Conservation (phyloP, 2,797 vertebrate species). For the Gallinago solitaria region DNA sequence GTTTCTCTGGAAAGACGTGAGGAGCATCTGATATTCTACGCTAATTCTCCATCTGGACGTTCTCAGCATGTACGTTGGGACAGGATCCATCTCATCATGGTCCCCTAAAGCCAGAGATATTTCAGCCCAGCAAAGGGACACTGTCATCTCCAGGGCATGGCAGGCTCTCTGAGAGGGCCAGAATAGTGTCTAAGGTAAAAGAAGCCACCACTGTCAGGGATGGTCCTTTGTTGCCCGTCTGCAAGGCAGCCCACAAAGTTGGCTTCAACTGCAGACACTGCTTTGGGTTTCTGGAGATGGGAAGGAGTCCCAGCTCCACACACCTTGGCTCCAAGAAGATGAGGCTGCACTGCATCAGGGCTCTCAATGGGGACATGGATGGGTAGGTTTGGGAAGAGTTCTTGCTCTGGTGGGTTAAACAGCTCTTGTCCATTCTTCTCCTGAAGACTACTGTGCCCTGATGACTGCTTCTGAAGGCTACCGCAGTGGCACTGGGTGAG, state of each 20-base stretch:
- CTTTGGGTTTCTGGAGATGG: neutral
- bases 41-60: slow-evolving; percentile 55
- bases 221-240: neutral
- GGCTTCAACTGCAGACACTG: neutral
- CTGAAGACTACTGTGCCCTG: neutral
- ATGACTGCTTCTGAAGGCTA: neutral
- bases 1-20: slow-evolving; percentile 56
- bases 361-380: rapidly evolving
- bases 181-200: neutral
- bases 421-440: neutral
- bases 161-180: neutral
- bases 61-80: rapidly evolving
- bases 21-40: slow-evolving; percentile 52
- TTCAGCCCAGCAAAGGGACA: neutral
- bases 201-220: neutral
- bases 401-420: neutral
- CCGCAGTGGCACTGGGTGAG: neutral
- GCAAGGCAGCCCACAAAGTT: neutral
- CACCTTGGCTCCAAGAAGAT: rapidly evolving
- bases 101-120: neutral
- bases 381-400: neutral
- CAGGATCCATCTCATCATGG: neutral
- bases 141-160: neutral
- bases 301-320: neutral
- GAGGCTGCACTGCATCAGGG: neutral